Conservation (phyloP, 2,113 vertebrate species). For the Spilogale gracilis region DNA sequence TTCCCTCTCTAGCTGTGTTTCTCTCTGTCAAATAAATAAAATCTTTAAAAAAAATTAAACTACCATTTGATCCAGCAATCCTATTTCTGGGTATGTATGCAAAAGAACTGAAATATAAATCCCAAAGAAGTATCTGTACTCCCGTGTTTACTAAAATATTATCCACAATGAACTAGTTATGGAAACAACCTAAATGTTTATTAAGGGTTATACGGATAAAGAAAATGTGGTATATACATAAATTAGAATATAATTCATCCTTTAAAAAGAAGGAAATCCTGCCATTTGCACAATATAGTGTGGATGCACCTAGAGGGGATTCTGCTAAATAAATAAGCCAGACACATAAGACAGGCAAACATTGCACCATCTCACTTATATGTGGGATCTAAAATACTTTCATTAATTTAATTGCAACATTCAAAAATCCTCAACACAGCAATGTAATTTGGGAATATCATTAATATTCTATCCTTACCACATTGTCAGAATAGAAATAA, state of each 20-base stretch:
- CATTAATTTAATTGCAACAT: not conserved
- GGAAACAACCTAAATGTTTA: not conserved
- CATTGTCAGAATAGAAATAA: not conserved
- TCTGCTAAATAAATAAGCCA: not conserved
- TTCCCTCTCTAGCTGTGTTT: too few relatives aligned
- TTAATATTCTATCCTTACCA: not conserved
- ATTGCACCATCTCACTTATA: not conserved
- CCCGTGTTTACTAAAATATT: not conserved
- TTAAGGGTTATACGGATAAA: not conserved
- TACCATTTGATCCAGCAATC: not conserved
- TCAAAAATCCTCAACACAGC: not conserved
- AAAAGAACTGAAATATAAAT: not conserved
- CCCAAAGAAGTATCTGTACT: not conserved
- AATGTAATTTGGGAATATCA: not conserved
- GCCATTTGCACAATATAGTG: not conserved
- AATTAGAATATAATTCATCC: not conserved
- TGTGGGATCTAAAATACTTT: not conserved
- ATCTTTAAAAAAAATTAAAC: not conserved
- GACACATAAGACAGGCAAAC: not conserved
- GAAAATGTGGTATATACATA: not conserved
- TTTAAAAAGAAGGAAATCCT: not conserved
- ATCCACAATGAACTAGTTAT: not conserved
- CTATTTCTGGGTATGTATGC: not conserved
- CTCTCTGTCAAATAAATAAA: too few relatives aligned
- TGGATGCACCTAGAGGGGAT: not conserved